These are phyloP conservation scores for Chlorops oryzae DNA, from an alignment of 1,140 invertebrate genomes.

Conservation along the genomic window DNA sequence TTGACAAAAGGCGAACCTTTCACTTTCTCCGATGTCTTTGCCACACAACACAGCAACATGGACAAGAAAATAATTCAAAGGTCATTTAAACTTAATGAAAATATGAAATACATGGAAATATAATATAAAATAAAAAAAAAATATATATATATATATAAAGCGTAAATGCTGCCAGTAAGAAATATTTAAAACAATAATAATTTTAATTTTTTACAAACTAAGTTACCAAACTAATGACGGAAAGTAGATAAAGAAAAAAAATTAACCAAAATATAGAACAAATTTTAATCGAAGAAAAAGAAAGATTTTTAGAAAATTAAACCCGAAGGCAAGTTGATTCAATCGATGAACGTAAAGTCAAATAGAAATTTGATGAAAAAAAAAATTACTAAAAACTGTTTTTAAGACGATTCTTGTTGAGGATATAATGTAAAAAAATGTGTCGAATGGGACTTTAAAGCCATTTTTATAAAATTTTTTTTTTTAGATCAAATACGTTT, in stretches of 20 bases:
- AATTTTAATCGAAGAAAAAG: conserved; percentile 9
- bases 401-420: too few species aligned
- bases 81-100: too few species aligned
- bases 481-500: too few species aligned
- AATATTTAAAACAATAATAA: conserved; percentile 41
- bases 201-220: conserved; percentile 38
- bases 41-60: conserved; percentile 19
- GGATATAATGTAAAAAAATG: too few species aligned
- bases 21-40: too few species aligned
- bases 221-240: conserved; percentile 28
- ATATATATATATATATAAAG: conserved; percentile 24
- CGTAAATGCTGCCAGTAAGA: conserved; percentile 39
- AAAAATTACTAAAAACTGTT: too few species aligned
- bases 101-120: conserved; percentile 22
- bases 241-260: conserved; percentile 15
- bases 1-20: too few species aligned
- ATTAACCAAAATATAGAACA: not conserved
- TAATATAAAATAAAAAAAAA: conserved; percentile 21
- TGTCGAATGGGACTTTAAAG: too few species aligned
- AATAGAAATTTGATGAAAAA: conserved; percentile 11
- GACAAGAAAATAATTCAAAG: conserved; percentile 27
- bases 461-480: too few species aligned
- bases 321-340: too few species aligned
- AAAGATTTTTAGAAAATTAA: too few species aligned
- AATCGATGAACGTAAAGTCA: too few species aligned